A percentile compares a stretch with the other conserved stretches of the same genome.
Conservation (phyloP, 2,113 vertebrate species). For the Arvicanthis niloticus region DNA sequence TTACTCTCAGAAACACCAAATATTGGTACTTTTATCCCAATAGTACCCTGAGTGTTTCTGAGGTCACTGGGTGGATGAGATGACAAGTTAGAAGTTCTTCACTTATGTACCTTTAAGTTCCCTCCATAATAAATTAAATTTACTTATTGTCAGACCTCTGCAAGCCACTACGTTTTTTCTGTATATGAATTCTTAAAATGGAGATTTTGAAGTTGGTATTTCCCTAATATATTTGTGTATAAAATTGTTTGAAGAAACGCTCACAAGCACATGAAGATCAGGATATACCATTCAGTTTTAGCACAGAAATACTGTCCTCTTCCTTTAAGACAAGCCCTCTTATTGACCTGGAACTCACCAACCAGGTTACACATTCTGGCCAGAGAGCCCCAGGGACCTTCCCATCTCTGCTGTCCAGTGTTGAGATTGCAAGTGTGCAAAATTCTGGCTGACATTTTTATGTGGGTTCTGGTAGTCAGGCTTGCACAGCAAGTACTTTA, state of each 20-base stretch:
- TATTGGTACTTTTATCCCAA: background rate
- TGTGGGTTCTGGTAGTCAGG: background rate
- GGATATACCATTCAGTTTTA: background rate
- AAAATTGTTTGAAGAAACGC: background rate
- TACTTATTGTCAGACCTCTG: background rate
- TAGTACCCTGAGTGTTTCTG: background rate
- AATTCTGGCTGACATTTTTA: background rate
- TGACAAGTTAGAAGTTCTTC: background rate
- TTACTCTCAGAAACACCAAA: background rate
- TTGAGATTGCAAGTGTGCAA: background rate
- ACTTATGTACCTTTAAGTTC: background rate
- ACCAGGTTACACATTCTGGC: background rate
- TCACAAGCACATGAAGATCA: too few relatives aligned
- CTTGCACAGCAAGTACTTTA: background rate
- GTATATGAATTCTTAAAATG: background rate
- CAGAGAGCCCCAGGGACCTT: background rate
- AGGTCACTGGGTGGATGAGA: background rate
- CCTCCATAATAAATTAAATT: background rate
- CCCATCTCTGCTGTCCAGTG: background rate
- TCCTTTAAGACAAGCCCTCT: background rate
- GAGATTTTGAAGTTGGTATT: background rate
- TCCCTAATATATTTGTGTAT: background rate
- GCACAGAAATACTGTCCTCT: background rate
- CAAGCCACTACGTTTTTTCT: background rate
- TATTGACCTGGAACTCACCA: background rate